A percentile compares a stretch with the other conserved stretches of the same genome.
These are phyloP conservation scores for Poeciliopsis occidentalis DNA, from an alignment of 2,113 vertebrate genomes.

Conservation along the genomic window DNA sequence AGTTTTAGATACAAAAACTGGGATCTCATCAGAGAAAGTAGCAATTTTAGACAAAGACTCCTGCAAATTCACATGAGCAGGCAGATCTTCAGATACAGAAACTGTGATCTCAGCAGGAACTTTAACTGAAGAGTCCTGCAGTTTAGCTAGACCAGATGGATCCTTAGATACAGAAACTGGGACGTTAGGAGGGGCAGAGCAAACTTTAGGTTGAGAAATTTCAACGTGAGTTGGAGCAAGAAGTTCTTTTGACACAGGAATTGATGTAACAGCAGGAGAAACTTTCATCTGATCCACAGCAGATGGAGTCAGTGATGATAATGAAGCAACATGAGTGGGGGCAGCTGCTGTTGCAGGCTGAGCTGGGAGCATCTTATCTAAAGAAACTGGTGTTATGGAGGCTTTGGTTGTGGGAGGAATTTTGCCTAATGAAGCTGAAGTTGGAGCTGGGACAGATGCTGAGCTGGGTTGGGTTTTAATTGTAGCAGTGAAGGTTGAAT, in stretches of 20 bases:
- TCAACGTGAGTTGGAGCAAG: neutral
- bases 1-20: conserved; percentile 25
- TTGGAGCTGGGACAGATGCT: conserved; percentile 22
- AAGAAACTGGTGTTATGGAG: conserved; percentile 3
- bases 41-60: conserved; percentile 8
- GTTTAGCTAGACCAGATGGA: neutral
- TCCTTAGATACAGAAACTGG: conserved; percentile 28
- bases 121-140: conserved; percentile 12
- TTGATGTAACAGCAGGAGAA: conserved; percentile 1
- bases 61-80: neutral
- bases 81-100: conserved; percentile 22
- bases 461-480: conserved; percentile 29
- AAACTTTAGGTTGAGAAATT: conserved; percentile 8
- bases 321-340: conserved; percentile 21
- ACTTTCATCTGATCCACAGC: conserved; percentile 19
- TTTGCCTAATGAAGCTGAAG: conserved; percentile 38
- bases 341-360: conserved; percentile 5
- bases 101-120: neutral
- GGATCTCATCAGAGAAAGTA: neutral
- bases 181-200: neutral
- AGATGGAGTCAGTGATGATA: conserved; percentile 21
- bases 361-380: conserved; percentile 41
- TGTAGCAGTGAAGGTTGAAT: neutral
- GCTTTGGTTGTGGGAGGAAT: conserved; percentile 30
- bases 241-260: conserved; percentile 21